Evolutionary conservation across 2,888 invertebrate genomes (phyloP).

Genomic region (Temnothorax ravouxi): DNA sequence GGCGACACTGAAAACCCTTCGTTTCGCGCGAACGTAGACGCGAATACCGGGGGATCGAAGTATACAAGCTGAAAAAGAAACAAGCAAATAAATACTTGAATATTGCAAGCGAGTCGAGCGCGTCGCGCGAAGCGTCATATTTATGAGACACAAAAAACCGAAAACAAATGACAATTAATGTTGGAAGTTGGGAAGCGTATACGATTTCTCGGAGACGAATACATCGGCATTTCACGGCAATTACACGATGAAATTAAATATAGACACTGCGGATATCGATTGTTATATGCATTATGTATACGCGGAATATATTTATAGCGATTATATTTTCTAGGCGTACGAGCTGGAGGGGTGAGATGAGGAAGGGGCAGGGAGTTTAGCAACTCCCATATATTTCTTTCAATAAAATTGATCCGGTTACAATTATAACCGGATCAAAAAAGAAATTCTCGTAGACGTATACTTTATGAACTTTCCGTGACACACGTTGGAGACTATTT

Average conservation of each 20-base stretch:
- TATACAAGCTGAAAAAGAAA: not conserved
- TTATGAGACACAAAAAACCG: not conserved
- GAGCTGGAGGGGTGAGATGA: not conserved
- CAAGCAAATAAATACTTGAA: constrained; percentile 9
- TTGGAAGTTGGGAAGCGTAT: not conserved
- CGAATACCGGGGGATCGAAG: not conserved
- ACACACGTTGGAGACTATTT: not conserved
- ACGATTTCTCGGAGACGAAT: not conserved
- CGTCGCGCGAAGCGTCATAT: not conserved
- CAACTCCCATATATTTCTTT: too few relatives aligned
- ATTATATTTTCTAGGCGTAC: not conserved
- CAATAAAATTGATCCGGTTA: not conserved
- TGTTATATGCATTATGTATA: not conserved
- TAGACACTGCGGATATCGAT: not conserved
- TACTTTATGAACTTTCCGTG: not conserved
- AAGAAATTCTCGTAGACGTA: not conserved
- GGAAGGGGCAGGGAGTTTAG: not conserved
- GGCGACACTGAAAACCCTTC: constrained; percentile 1
- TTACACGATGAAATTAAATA: constrained; percentile 4
- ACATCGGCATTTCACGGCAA: not conserved
- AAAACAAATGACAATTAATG: not conserved
- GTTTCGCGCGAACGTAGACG: not conserved
- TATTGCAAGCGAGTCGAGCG: not conserved
- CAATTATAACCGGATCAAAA: not conserved
- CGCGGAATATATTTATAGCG: constrained; percentile 2